Conservation (phyloP, 2,113 vertebrate genomes). For the Tichodroma muraria region DNA sequence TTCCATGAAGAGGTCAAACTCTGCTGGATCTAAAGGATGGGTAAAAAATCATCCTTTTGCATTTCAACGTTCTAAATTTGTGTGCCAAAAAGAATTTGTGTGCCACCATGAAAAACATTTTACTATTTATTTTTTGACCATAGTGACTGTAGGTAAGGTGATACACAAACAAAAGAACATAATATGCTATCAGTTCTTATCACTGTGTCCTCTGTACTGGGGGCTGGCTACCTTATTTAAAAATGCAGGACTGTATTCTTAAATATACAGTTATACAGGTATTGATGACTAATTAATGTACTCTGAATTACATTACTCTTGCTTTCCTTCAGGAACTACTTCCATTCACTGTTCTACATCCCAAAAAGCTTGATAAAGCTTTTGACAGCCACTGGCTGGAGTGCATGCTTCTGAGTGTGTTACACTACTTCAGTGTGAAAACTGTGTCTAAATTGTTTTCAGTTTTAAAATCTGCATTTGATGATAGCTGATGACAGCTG, state of each 20-base stretch:
- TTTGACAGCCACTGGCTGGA: not conserved
- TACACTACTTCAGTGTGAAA: not conserved
- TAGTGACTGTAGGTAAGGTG: not conserved
- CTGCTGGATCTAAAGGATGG: not conserved
- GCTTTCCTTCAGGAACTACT: not conserved
- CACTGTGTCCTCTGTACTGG: not conserved
- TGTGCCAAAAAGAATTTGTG: not conserved
- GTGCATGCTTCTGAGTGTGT: not conserved
- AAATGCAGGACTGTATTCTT: not conserved
- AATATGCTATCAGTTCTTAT: not conserved
- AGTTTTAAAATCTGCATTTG: not conserved
- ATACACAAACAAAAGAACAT: not conserved
- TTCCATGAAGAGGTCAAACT: not conserved
- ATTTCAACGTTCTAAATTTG: not conserved
- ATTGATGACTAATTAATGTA: not conserved
- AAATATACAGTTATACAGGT: not conserved
- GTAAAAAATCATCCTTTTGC: not conserved
- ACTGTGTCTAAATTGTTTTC: not conserved
- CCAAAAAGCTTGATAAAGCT: not conserved
- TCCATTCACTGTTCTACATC: not conserved
- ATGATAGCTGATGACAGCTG: not conserved
- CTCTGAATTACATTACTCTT: not conserved
- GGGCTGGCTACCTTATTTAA: not conserved
- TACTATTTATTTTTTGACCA: not conserved
- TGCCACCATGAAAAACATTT: not conserved